Evolutionary conservation across 1,140 invertebrate genomes (phyloP), one percentile per base, ranked within the genome.

Genomic region (Megalonaias nervosa): DNA sequence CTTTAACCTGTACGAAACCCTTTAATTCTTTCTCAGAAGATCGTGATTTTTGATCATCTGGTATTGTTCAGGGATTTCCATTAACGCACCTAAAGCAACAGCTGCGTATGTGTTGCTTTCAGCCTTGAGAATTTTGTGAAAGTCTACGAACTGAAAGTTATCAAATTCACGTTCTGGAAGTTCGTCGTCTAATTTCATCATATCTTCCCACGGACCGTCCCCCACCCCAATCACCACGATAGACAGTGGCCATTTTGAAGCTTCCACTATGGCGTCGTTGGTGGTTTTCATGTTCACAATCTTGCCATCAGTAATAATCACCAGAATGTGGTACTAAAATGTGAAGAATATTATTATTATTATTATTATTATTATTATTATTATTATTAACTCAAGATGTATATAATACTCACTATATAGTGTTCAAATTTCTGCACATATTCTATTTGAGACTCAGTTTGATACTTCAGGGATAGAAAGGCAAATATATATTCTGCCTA

Each of bases 171-270:
- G 75, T 77, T 88, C 88, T 2, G 92, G 90, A 15, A 93, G 80
- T 12, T 87, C 86, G 67, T 92, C 90, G 74, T 92, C 92, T 75
- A 92, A 92, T 70, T 91, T 89, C 48, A 88, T 82, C 91, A 92
- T 92, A 74, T 87, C 90, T 55, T 91, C 88, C 92, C 92, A 92
- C 0, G 92, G 92, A n/a, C 92, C 92, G 80, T 93, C 92, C 9
- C 92, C 92, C 13, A 87, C 92, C 0, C 92, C 92, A 14, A 93
- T 91, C 19, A 92, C 90, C 65, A 93, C 91, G 66, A 93, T 92
- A 26, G 91, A 92, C 48, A 93, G 83, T 2, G 92, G 91, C 67
- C 87, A 89, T 60, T 89, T 84, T 19, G 92, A 92, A 11, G 92
- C 92, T 61, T 91, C 86, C 15, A 92, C 92, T 31, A 93, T 92